Evolutionary conservation across 2,888 invertebrate genomes (phyloP).

Genomic region (Ophion ventricosus): DNA sequence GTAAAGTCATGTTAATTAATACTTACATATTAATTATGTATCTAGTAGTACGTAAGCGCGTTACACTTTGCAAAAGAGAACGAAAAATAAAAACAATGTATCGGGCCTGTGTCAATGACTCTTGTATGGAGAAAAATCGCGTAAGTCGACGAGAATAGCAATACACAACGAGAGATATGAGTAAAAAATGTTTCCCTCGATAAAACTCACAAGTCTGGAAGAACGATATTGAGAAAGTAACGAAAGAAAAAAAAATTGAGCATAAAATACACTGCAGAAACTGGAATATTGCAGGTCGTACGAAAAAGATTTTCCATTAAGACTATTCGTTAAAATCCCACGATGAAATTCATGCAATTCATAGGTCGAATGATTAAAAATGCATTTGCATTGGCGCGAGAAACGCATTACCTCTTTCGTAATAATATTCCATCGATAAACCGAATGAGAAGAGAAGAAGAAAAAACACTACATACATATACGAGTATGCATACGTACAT

Average conservation of each 20-base stretch:
- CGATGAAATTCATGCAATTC: conserved; percentile 45
- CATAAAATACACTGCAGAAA: background rate
- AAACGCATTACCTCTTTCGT: conserved; percentile 48
- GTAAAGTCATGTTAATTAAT: conserved; percentile 73
- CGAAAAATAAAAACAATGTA: conserved; percentile 8
- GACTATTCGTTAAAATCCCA: background rate
- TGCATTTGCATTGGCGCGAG: conserved; percentile 38
- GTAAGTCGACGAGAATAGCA: conserved; percentile 46
- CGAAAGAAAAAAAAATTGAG: background rate
- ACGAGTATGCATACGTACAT: background rate
- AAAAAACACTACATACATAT: background rate
- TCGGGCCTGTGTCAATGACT: conserved; percentile 36
- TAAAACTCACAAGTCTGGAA: background rate
- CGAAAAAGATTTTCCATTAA: background rate
- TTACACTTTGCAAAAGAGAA: conserved; percentile 55
- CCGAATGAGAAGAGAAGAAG: background rate
- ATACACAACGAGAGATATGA: conserved; percentile 47
- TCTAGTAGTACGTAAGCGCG: conserved; percentile 68
- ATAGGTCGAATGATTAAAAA: conserved; percentile 21
- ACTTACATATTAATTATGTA: conserved; percentile 72
- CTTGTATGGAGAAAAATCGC: conserved; percentile 13
- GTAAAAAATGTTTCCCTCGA: conserved; percentile 1
- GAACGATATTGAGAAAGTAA: background rate
- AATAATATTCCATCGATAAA: conserved; percentile 42
- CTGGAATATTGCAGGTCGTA: background rate